Evolutionary conservation across 2,797 vertebrate genomes (phyloP), one percentile per base, ranked within the genome.

Genomic region (Gobio occitaniae): DNA sequence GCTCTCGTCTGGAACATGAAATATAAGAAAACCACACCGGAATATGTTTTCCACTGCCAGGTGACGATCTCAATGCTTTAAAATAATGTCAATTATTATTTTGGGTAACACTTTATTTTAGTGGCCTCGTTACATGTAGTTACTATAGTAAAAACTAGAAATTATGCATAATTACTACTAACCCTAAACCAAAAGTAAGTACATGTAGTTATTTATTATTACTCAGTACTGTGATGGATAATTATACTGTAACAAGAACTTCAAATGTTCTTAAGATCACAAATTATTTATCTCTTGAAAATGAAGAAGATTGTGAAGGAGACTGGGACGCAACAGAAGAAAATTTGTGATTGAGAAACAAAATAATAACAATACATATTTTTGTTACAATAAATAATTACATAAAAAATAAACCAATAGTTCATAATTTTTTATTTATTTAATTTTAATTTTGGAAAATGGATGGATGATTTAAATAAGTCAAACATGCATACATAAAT

Each of bases 1-100:
- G 97, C 97, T 25, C 96, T 99, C 78, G 98, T 99, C n/a, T 99
- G 98, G 98, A 99, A 99, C 91, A 94, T 99, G 97, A 99, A 99
- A 92, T 99, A 99, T 90, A 99, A 99, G 93, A 99, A 99, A 92
- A 94, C 90, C 80, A 99, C 98, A 5, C 98, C 98, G 0, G 98
- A 99, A 87, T 99, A 99, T 91, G 97, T 98, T 90, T 99, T 99
- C 93, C 98, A 99, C 91, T 99, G 98, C 94, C 98, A 99, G 97
- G 98, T 97, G 93, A 83, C 90, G 84, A 66, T 13, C 25, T 47
- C 13, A 9, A 0, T 50, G 71, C 19, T 41, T 41, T 41, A 3
- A 41, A 68, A 12, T 5, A 12, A 21, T 6, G 2, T 1, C 6
- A 6, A 41, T 21, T 1, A 12, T 59, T 12, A 25, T 61, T 61